Evolutionary conservation across 2,797 vertebrate species (phyloP).

Genomic region (Antrozous pallidus): DNA sequence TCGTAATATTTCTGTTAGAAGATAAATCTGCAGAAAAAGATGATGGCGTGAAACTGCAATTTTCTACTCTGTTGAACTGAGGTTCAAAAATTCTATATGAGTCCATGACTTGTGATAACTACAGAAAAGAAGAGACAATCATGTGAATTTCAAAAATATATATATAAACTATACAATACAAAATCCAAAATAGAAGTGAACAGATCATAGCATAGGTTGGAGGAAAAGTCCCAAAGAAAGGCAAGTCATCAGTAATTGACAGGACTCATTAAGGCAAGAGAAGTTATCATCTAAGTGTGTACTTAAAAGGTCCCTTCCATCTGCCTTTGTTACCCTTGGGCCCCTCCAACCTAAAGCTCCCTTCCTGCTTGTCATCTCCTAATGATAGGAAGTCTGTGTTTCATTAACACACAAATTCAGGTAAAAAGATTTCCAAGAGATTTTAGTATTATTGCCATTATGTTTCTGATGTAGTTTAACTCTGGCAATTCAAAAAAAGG

Average conservation of each 20-base stretch:
- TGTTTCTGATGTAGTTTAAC: not conserved
- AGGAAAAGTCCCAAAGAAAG: not conserved
- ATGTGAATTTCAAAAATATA: slow-evolving; percentile 50
- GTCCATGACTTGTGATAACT: slow-evolving; percentile 83
- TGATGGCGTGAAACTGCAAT: slow-evolving; percentile 71
- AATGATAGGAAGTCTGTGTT: not conserved
- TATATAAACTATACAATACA: not conserved
- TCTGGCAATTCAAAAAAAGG: not conserved
- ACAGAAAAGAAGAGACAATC: not conserved
- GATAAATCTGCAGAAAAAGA: slow-evolving; percentile 72
- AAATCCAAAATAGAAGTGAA: slow-evolving; percentile 24
- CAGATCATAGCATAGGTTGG: not conserved
- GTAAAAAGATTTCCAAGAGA: not conserved
- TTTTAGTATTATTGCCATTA: not conserved
- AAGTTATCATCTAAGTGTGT: not conserved
- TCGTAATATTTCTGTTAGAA: slow-evolving; percentile 73
- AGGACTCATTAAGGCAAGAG: not conserved
- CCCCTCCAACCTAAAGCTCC: not conserved
- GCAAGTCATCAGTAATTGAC: not conserved
- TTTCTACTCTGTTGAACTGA: slow-evolving; percentile 66
- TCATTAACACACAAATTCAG: not conserved
- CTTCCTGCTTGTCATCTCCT: not conserved
- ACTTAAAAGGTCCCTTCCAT: not conserved
- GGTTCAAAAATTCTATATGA: slow-evolving; percentile 77
- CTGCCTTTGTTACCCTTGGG: not conserved